Evolutionary conservation across 1,140 invertebrate species (phyloP).

Genomic region (Phthorimaea operculella): DNA sequence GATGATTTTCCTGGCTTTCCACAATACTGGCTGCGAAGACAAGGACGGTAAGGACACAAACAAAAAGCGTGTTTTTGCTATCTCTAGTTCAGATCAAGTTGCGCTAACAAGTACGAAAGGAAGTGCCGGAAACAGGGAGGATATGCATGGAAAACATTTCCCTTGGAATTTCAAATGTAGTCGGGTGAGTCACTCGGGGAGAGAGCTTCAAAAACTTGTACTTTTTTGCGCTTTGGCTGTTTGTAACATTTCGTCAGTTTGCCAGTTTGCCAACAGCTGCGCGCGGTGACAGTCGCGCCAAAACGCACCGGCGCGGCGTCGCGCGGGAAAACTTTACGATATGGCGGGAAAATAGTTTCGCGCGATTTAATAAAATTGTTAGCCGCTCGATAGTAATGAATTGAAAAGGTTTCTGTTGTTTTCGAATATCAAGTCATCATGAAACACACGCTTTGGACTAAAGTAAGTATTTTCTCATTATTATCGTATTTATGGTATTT

Average conservation of each 20-base stretch:
- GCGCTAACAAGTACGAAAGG: no score
- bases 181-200: not conserved
- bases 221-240: not conserved
- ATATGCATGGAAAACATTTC: not conserved
- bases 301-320: slow-evolving; percentile 13
- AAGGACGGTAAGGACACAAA: no score
- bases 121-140: no score
- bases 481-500: no score
- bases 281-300: slow-evolving; percentile 24
- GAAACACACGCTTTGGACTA: slow-evolving; percentile 26
- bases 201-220: not conserved
- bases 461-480: slow-evolving; percentile 25
- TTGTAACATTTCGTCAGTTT: slow-evolving; percentile 11
- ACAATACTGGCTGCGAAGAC: no score
- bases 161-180: not conserved
- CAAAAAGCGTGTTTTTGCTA: no score
- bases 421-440: slow-evolving; percentile 21
- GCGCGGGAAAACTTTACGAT: slow-evolving; percentile 43
- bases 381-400: not conserved
- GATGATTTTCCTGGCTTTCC: no score
- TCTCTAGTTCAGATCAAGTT: no score
- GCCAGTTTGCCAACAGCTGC: slow-evolving; percentile 38
- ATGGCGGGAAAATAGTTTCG: slow-evolving; percentile 44
- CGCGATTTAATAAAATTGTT: not conserved
- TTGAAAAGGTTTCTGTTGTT: not conserved